These are phyloP conservation scores for Chromobotia macracanthus DNA, from an alignment of 2,797 vertebrate species.

Conservation along the genomic window DNA sequence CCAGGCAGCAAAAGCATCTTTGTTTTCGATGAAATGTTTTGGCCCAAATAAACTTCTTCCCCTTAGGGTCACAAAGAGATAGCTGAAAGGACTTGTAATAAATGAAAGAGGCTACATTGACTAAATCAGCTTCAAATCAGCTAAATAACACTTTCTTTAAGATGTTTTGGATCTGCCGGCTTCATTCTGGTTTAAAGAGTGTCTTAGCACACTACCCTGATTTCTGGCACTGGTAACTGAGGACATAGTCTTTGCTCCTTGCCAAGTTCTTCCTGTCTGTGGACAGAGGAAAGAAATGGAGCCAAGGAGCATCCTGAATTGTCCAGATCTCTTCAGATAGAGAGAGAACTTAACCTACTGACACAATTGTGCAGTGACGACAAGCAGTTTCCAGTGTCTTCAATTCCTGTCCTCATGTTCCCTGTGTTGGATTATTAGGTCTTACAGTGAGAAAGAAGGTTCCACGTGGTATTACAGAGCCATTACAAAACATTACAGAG, in stretches of 20 bases:
- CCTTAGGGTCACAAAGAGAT: not conserved
- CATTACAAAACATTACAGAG: constrained; percentile 21
- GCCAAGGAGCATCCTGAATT: constrained; percentile 50
- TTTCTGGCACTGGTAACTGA: constrained; percentile 38
- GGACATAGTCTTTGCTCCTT: constrained; percentile 34
- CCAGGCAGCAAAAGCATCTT: not conserved
- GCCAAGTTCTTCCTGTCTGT: constrained; percentile 22
- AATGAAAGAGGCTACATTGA: not conserved
- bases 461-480: not conserved
- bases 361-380: constrained; percentile 71
- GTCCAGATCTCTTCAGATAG: not conserved
- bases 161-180: constrained; percentile 54
- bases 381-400: constrained; percentile 69
- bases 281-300: constrained; percentile 50
- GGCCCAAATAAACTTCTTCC: not conserved
- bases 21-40: not conserved
- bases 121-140: constrained; percentile 46
- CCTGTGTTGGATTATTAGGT: constrained; percentile 40
- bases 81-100: not conserved
- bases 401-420: constrained; percentile 57
- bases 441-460: too few relatives aligned
- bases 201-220: constrained; percentile 58
- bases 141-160: constrained; percentile 49
- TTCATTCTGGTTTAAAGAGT: constrained; percentile 59
- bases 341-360: constrained; percentile 71